Evolutionary conservation across 37 sponge, comb jelly and placozoan species (phyloP).

Genomic region (Crambe crambe): DNA sequence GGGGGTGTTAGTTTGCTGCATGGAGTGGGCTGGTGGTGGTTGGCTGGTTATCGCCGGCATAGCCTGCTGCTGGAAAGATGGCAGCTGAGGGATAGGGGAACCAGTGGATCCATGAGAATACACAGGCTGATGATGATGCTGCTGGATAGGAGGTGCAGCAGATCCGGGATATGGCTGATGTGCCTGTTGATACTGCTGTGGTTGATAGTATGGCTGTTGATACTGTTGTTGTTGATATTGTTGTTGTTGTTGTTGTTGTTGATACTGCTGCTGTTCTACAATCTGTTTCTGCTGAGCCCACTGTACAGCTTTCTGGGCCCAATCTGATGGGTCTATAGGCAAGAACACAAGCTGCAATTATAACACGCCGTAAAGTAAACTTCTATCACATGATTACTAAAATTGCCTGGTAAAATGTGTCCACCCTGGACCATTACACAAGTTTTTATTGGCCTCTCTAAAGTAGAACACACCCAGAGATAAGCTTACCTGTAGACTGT

Average conservation of each 20-base stretch:
- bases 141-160: neutral
- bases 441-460: no score
- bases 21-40: no score
- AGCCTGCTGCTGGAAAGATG: neutral
- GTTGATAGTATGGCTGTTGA: slow-evolving; percentile 25
- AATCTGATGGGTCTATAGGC: slow-evolving; percentile 39
- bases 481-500: slow-evolving; percentile 3
- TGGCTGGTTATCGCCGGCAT: no score
- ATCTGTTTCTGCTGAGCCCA: slow-evolving; percentile 64
- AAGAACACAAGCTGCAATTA: no score
- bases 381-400: no score
- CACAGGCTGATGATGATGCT: neutral
- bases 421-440: no score
- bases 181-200: slow-evolving; percentile 1
- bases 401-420: no score
- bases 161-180: neutral
- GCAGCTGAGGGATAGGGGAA: no score
- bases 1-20: no score
- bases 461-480: neutral
- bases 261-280: slow-evolving; percentile 37
- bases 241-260: slow-evolving; percentile 49
- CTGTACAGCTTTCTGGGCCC: slow-evolving; percentile 66
- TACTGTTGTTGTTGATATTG: slow-evolving; percentile 17
- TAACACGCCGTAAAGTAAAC: no score
- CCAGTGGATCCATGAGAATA: neutral